Base-by-base conservation (phyloP, 2,113 vertebrate genomes). In the Herpailurus yagouaroundi region DNA sequence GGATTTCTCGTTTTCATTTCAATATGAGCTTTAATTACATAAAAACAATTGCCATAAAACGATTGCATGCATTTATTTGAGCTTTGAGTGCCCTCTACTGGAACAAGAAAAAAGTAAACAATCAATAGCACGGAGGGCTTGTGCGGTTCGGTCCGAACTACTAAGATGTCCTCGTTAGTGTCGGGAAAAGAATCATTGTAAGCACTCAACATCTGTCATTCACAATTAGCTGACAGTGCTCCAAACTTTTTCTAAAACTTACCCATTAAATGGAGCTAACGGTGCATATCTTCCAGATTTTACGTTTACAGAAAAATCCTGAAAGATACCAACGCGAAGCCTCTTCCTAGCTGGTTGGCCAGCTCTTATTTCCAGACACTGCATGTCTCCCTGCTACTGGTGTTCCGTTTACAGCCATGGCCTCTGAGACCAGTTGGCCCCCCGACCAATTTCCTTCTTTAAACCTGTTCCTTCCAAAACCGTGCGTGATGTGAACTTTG, bases 61-160 rank as follows among this genome's bases (percentile, higher is more conserved):
- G 48, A 97, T 97, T 60, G 38, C 25, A 8, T 23, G 29, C 29
- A 31, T 76, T 97, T 98, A 91, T 97, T 98, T 98, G 89, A 98
- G 97, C 94, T 97, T 98, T 93, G 94, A 95, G 98, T 97, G 96
- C 98, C 98, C 98, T 98, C 98, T 98, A 98, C 98, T 98, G 98
- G 98, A 98, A 81, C 23, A 52, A 82, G 33, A 91, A 82, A 89
- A 89, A 94, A 91, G 55, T 66, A 23, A 88, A 86, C 89, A 97
- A 96, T 96, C 90, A 91, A 91, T 92, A 93, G 68, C 27, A 48
- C 16, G 60, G 31, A 74, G 55, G 41, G 80, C 80, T 91, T 69
- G 9, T 1, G 8, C 1, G 16, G 12, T 38, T 60, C 79, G 52
- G 52, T 60, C 73, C 31, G 36, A 66, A 71, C 48, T 27, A 64